phyloP scores from a whole-genome alignment of 2,113 vertebrate species.

The Sigmodon hispidus region DNA sequence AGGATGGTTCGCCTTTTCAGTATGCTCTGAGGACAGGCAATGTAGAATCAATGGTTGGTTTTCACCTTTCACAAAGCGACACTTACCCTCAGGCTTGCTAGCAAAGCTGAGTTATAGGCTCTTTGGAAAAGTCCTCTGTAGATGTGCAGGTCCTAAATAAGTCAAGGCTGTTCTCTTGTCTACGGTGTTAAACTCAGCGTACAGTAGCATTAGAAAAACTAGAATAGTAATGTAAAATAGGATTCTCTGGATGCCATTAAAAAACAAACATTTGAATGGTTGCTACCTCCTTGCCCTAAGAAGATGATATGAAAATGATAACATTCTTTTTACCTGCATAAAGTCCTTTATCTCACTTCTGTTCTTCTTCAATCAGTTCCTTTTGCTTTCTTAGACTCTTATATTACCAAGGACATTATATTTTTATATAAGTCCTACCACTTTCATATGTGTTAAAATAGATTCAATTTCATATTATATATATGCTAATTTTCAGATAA shows the following conservation, averaged over 20 bases:
- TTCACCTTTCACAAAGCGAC: background rate
- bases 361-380: background rate
- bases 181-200: background rate
- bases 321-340: background rate
- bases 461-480: background rate
- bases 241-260: background rate
- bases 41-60: background rate
- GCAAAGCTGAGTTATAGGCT: background rate
- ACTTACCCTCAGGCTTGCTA: background rate
- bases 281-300: background rate
- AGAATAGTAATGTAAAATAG: background rate
- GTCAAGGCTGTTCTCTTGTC: background rate
- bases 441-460: background rate
- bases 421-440: background rate
- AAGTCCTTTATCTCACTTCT: background rate
- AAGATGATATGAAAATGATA: background rate
- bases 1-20: slow-evolving; percentile 53
- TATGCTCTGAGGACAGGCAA: background rate
- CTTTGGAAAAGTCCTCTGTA: background rate
- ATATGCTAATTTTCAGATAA: background rate
- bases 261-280: background rate
- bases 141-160: background rate
- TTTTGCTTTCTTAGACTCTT: background rate
- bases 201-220: background rate
- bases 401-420: background rate